Base-by-base conservation (phyloP, 2,888 invertebrate genomes). In the Odiellus spinosus region DNA sequence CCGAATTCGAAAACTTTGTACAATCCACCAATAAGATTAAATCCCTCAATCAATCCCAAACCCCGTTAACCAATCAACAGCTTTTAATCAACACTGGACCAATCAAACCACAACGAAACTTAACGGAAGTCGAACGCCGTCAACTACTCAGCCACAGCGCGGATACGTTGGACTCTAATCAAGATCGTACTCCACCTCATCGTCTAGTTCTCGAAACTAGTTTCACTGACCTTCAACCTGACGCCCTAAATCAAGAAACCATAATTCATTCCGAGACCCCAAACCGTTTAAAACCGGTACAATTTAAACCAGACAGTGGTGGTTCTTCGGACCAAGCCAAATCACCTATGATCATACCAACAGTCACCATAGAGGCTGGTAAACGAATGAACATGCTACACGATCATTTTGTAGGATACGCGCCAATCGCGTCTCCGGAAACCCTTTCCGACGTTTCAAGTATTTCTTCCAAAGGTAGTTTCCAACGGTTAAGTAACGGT, bases 341-440 rank as follows among this genome's bases (percentile, higher is more conserved):
- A 53, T 20, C 32, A 14, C 21, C n/a, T 19, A n/a, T 21, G 36
- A 26, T 21, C 45, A 44, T 43, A 45, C 39, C 38, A 49, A 51
- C 12, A 50, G 67, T 68, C 47, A 60, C 68, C 35, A 64, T 63
- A 4, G 59, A 60, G 41, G 60, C 59, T 21, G 58, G 55, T 40
- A 41, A 52, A 20, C 44, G 43, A 40, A 38, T 45, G 8, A 51
- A 52, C 14, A 17, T 45, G 5, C 14, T 44, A n/a, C 50, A 47
- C 17, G 50, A 53, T 42, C 52, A 55, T 15, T 77, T 77, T 76
- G 70, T 75, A 53, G 76, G 78, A 1, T 65, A 76, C 50, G 85
- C 84, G 0, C 84, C 85, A 0, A 62, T 85, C 18, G 85, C 85
- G 10, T 82, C 82, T 44, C 83, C 84, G 0, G 84, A 85, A 63